phyloP scores from a whole-genome alignment of 2,797 vertebrate species.

The Zalophus californianus region DNA sequence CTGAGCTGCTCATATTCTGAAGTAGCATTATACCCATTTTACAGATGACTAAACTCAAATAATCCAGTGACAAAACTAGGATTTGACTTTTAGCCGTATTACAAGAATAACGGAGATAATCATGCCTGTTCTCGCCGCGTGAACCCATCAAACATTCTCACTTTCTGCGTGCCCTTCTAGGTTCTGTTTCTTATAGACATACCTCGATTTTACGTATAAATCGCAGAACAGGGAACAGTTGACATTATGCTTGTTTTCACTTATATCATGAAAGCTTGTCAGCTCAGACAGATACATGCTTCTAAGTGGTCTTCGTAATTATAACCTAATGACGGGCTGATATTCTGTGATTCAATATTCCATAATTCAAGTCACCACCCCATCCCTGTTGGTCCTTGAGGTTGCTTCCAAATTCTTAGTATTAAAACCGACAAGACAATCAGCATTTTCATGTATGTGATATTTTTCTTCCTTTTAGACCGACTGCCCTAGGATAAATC shows the following conservation, averaged over 20 bases:
- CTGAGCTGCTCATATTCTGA: neutral
- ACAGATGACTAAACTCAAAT: neutral
- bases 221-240: neutral
- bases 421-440: neutral
- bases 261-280: neutral
- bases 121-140: neutral
- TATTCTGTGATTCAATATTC: neutral
- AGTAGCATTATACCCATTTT: neutral
- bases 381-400: neutral
- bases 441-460: neutral
- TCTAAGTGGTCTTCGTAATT: neutral
- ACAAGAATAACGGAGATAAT: neutral
- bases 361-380: neutral
- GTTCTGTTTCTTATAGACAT: too few relatives aligned
- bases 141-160: neutral
- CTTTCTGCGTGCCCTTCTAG: neutral
- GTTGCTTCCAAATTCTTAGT: neutral
- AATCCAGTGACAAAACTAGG: neutral
- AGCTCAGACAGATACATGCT: neutral
- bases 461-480: neutral
- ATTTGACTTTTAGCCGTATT: neutral
- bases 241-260: neutral
- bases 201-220: neutral
- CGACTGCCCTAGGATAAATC: conserved; percentile 38
- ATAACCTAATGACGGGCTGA: neutral